A percentile compares a stretch with the other conserved stretches of the same genome.
Evolutionary conservation across 1,140 invertebrate genomes (phyloP).

Genomic region (Amyelois transitella): DNA sequence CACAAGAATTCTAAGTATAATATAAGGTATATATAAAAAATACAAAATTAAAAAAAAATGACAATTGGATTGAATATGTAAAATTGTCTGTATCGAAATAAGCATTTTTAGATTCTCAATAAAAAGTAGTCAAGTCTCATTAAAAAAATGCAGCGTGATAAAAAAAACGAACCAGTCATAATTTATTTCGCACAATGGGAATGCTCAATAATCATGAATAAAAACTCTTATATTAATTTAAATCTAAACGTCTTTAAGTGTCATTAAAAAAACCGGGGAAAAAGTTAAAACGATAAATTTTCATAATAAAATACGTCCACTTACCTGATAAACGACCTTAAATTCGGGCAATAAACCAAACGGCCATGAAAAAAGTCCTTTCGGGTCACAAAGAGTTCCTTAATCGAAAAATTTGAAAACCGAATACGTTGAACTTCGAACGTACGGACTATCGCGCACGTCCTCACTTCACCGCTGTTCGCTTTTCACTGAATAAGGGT

Average conservation of each 20-base stretch:
- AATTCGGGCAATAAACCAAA: conserved; percentile 10
- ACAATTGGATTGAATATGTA: too few relatives aligned
- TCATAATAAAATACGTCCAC: conserved; percentile 1
- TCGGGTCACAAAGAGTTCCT: conserved; percentile 6
- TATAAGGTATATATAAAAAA: too few relatives aligned
- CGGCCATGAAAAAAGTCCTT: conserved; percentile 10
- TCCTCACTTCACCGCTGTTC: conserved; percentile 11
- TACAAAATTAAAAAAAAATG: too few relatives aligned
- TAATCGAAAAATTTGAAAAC: conserved; percentile 21
- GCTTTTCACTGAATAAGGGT: conserved; percentile 24
- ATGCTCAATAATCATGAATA: neutral
- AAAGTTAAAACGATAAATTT: neutral
- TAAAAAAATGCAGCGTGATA: too few relatives aligned
- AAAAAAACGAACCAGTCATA: too few relatives aligned
- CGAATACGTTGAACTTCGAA: conserved; percentile 18
- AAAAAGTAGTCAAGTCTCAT: too few relatives aligned
- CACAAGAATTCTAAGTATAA: too few relatives aligned
- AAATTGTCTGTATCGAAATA: too few relatives aligned
- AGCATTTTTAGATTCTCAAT: too few relatives aligned
- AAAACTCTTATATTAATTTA: neutral
- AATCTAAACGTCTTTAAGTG: neutral
- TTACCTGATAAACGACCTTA: conserved; percentile 5
- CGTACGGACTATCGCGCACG: conserved; percentile 10
- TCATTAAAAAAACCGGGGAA: neutral
- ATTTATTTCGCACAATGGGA: neutral